Conservation (phyloP, 2,113 vertebrate species). For the Numenius arquata region DNA sequence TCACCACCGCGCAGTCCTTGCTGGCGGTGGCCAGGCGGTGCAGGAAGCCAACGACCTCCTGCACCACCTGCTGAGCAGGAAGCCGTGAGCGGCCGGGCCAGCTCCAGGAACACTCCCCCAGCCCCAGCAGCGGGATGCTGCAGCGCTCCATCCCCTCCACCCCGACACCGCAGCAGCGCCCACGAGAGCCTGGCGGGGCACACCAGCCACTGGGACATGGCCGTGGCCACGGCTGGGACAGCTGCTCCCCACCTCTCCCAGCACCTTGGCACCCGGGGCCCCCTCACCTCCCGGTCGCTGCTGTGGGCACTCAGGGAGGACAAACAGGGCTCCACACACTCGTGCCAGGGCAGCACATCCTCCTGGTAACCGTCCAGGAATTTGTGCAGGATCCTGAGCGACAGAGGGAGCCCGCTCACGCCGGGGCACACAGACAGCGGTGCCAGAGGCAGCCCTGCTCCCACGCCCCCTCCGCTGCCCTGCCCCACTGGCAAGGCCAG, state of each 20-base stretch:
- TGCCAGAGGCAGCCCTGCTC: neutral
- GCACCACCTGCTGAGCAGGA: conserved; percentile 76
- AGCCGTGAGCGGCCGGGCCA: rapidly evolving
- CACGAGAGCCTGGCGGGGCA: rapidly evolving
- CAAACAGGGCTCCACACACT: conserved; percentile 90
- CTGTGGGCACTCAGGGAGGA: conserved; percentile 80
- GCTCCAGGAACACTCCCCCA: neutral
- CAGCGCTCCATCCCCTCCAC: neutral
- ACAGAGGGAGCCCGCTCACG: neutral
- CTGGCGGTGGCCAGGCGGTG: conserved; percentile 86
- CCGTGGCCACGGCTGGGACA: rapidly evolving
- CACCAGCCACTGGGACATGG: rapidly evolving
- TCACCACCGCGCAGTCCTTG: conserved; percentile 90
- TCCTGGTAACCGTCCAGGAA: conserved; percentile 86
- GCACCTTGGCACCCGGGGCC: rapidly evolving
- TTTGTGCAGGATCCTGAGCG: conserved; percentile 84
- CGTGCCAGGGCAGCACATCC: conserved; percentile 88
- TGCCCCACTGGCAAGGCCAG: neutral
- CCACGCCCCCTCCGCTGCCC: neutral
- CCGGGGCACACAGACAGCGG: rapidly evolving
- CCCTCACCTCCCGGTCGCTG: conserved; percentile 84
- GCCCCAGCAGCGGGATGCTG: neutral
- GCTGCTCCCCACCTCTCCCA: neutral
- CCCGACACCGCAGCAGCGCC: rapidly evolving
- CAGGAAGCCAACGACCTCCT: conserved; percentile 84